phyloP scores from a whole-genome alignment of 2,888 invertebrate genomes.

The Amblyteles armatorius region DNA sequence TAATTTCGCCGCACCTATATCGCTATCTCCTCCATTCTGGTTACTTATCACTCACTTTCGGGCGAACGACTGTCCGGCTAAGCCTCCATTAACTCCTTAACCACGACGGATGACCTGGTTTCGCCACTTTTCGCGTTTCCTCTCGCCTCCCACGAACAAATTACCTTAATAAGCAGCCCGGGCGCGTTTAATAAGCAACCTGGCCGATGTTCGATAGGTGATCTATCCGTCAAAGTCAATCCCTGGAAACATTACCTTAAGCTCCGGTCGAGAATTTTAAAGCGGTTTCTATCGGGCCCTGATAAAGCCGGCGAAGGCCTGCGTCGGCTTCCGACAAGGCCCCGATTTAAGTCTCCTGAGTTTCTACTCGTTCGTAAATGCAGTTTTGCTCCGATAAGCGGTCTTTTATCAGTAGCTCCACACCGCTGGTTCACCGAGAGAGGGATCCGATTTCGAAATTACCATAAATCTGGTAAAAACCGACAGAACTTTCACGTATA shows the following conservation, averaged over 20 bases:
- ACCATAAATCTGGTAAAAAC: too few relatives aligned
- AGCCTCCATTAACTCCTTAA: slow-evolving; percentile 47
- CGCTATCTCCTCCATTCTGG: slow-evolving; percentile 34
- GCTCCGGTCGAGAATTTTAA: too few relatives aligned
- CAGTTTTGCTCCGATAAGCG: background rate
- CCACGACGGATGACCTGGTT: slow-evolving; percentile 17
- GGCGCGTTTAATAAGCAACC: background rate
- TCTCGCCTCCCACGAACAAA: slow-evolving; percentile 7
- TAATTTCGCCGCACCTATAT: slow-evolving; percentile 68
- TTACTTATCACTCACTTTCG: slow-evolving; percentile 49
- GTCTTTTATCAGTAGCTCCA: background rate
- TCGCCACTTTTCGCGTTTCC: background rate
- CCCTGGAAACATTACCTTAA: too few relatives aligned
- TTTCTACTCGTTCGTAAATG: background rate
- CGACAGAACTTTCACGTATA: too few relatives aligned
- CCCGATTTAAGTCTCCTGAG: background rate
- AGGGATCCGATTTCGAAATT: too few relatives aligned
- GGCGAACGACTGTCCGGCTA: slow-evolving; percentile 21
- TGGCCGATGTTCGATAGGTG: background rate
- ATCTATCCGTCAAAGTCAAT: too few relatives aligned
- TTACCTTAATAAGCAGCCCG: background rate
- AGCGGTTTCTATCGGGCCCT: too few relatives aligned
- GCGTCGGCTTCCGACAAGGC: background rate
- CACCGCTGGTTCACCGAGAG: too few relatives aligned
- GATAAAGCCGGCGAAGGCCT: too few relatives aligned